Conservation (phyloP, 2,113 vertebrate genomes). For the Channa argus region DNA sequence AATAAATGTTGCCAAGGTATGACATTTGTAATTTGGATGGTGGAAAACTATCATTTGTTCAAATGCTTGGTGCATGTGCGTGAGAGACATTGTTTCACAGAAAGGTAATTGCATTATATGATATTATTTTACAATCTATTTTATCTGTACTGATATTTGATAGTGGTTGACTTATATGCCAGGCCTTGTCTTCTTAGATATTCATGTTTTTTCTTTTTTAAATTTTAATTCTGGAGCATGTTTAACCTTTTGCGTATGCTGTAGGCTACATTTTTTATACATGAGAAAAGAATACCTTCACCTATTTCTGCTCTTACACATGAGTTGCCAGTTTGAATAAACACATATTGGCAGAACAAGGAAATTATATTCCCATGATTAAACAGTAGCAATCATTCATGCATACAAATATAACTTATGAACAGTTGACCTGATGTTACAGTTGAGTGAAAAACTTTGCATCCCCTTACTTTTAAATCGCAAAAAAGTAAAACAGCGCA, state of each 20-base stretch:
- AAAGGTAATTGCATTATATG: not conserved
- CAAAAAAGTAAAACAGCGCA: too few species aligned
- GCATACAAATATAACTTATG: not conserved
- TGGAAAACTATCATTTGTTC: not conserved
- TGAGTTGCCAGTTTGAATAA: not conserved
- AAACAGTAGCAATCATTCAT: slow-evolving; percentile 5
- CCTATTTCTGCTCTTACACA: not conserved
- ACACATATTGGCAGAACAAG: slow-evolving; percentile 1
- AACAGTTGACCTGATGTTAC: not conserved
- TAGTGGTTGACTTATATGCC: not conserved
- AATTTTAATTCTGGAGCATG: not conserved
- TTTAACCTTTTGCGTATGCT: not conserved
- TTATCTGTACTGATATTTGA: not conserved
- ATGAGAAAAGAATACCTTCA: not conserved
- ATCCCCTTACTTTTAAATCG: too few species aligned
- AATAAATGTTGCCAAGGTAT: slow-evolving; percentile 5
- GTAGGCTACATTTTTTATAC: not conserved
- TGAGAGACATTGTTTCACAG: not conserved
- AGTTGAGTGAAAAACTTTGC: too few species aligned
- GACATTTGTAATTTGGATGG: not conserved
- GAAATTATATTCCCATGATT: not conserved
- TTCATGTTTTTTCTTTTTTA: not conserved
- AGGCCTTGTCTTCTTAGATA: not conserved
- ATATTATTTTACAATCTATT: not conserved
- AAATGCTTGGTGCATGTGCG: not conserved